Evolutionary conservation across 2,113 vertebrate genomes (phyloP).

Genomic region (Malurus alboscapulatus): DNA sequence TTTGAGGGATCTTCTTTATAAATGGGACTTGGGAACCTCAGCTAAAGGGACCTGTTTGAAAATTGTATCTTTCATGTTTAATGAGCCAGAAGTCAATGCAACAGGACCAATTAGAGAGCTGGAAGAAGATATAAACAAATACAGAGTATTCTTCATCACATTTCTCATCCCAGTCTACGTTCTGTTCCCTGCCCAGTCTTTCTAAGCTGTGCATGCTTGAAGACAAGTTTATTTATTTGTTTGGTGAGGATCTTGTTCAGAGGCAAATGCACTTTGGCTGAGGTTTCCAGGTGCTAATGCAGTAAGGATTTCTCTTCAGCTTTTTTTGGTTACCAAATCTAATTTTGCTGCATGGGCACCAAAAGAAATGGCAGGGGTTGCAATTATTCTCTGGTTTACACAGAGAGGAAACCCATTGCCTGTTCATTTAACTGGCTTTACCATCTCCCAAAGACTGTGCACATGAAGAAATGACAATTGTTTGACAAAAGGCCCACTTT

Average conservation of each 20-base stretch:
- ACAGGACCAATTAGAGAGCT: fast-evolving
- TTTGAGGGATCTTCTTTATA: neutral
- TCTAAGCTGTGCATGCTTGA: neutral
- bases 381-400: neutral
- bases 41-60: neutral
- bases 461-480: neutral
- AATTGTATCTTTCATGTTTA: neutral
- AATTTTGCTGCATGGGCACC: neutral
- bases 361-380: neutral
- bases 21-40: neutral
- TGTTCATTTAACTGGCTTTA: neutral
- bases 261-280: neutral
- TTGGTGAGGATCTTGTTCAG: neutral
- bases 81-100: neutral
- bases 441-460: neutral
- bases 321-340: neutral
- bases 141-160: neutral
- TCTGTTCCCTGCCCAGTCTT: neutral
- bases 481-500: neutral
- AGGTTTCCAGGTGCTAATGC: neutral
- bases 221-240: neutral
- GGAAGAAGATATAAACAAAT: neutral
- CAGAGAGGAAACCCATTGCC: neutral
- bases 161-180: neutral
- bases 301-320: neutral